A percentile compares a stretch with the other conserved stretches of the same genome.
phyloP scores from a whole-genome alignment of 2,113 vertebrate species.

The Anhinga rufa region DNA sequence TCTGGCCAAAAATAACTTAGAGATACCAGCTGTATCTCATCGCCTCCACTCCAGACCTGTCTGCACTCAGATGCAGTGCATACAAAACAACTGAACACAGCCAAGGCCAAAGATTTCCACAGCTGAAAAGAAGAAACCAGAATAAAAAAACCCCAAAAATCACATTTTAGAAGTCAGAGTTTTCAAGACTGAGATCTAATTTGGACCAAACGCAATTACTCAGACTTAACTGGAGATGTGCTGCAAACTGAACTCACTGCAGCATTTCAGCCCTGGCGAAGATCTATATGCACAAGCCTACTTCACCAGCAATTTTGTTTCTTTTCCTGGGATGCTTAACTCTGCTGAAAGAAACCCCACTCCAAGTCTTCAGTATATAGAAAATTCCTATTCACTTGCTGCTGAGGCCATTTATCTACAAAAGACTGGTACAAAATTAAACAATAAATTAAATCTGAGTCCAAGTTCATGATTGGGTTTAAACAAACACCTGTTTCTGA shows the following conservation, averaged over 20 bases:
- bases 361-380: neutral
- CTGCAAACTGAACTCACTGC: neutral
- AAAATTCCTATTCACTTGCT: neutral
- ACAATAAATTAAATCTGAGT: slow-evolving; percentile 28
- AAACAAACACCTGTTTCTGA: slow-evolving; percentile 20
- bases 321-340: neutral
- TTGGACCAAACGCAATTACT: neutral
- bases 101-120: neutral
- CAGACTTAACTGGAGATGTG: neutral
- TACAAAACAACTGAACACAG: neutral
- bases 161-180: neutral
- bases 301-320: neutral
- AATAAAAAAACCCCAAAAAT: neutral
- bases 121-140: neutral
- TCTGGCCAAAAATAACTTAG: neutral
- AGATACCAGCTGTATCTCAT: neutral
- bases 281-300: neutral
- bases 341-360: neutral
- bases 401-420: neutral
- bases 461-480: neutral
- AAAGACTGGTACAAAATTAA: slow-evolving; percentile 21
- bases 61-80: neutral
- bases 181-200: neutral
- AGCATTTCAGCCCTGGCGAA: neutral
- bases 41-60: neutral